Evolutionary conservation across 2,113 vertebrate species (phyloP), one percentile per base, ranked within the genome.

Genomic region (Copsychus sechellarum): DNA sequence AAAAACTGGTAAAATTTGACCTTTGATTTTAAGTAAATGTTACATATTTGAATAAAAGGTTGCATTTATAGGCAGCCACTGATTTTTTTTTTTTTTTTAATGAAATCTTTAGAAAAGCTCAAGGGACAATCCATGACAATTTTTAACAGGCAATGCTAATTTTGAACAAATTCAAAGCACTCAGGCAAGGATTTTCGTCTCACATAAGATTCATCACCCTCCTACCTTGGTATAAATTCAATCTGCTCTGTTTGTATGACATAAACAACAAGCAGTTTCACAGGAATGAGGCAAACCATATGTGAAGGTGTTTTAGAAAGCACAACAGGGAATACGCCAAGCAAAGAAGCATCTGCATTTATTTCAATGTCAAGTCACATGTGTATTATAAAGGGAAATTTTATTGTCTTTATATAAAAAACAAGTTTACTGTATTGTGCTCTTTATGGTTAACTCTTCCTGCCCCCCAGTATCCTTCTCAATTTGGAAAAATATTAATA

Each of bases 271-370:
- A 97, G 97, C 96, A 97, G 94, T 97, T 98, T 97, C 97, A 97
- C 93, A 97, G 92, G 95, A 98, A 98, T 90, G 97, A 98, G 97
- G 95, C 83, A 97, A 98, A 97, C 98, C 98, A 98, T 98, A 98
- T 98, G 98, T 97, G 98, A 97, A 98, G 98, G 98, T 98, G 98
- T 98, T 98, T 98, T 83, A 96, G 97, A 97, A 97, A 97, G 96
- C 98, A 97, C 98, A 97, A 98, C 56, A 93, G 98, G 98, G 98
- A 98, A 98, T 98, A 98, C 77, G 81, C 92, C 93, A 90, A 97
- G 97, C 96, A 98, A 97, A 98, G 98, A 92, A 96, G 97, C 98
- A 98, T 98, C 97, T 98, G 98, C 97, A 98, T 97, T 97, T 97
- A 98, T 98, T 98, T 98, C 97, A 96, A 92, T 96, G 96, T 97